Percentiles rank a stretch among this genome's conserved stretches.
Conservation (phyloP, 1,140 invertebrate species). For the Euwallacea similis region DNA sequence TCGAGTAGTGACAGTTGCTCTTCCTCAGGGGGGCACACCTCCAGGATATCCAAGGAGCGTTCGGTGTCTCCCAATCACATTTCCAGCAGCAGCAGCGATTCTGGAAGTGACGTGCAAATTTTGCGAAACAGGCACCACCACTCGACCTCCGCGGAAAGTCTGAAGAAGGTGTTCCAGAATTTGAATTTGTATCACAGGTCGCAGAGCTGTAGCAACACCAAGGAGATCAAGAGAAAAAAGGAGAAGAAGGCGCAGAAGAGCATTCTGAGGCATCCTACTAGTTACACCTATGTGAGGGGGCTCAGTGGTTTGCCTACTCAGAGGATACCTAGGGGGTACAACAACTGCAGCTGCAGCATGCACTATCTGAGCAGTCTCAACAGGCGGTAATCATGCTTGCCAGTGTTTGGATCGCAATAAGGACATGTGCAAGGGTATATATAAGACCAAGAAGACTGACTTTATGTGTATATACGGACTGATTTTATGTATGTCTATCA, state of each 20-base stretch:
- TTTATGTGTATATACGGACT: no score
- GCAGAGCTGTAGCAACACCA: conserved; percentile 62
- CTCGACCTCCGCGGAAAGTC: conserved; percentile 62
- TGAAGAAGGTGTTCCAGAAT: conserved; percentile 71
- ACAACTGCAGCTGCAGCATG: conserved; percentile 48
- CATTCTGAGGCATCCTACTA: conserved; percentile 72
- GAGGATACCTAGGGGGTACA: conserved; percentile 62
- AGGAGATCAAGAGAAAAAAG: conserved; percentile 52
- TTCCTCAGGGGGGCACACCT: conserved; percentile 50
- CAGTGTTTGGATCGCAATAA: no score
- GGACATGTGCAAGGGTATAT: no score
- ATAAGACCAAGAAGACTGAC: no score
- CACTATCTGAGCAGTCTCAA: conserved; percentile 51
- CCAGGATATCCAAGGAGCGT: conserved; percentile 49
- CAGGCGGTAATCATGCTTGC: conserved; percentile 37
- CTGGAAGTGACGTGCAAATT: conserved; percentile 57
- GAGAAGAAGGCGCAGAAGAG: conserved; percentile 68
- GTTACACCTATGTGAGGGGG: conserved; percentile 77
- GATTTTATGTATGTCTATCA: background rate
- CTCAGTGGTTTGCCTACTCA: conserved; percentile 78
- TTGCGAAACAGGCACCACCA: conserved; percentile 59
- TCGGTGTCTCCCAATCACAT: conserved; percentile 53
- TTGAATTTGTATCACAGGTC: conserved; percentile 65
- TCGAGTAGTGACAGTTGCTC: conserved; percentile 58
- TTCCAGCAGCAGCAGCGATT: conserved; percentile 63